Evolutionary conservation across 2,797 vertebrate species (phyloP).

Genomic region (Percopsis omiscomaycus): DNA sequence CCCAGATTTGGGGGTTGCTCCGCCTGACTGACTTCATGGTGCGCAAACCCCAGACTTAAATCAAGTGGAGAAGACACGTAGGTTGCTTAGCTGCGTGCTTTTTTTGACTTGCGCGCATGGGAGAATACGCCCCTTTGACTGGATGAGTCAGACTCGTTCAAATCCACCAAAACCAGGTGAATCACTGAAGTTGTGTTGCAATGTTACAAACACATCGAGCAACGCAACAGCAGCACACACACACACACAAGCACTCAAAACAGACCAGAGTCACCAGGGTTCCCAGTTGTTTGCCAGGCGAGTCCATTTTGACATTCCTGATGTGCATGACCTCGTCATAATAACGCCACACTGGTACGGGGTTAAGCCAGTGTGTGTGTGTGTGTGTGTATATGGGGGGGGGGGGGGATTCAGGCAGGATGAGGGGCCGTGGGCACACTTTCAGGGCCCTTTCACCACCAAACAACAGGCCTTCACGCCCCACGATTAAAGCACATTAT

Average conservation of each 20-base stretch:
- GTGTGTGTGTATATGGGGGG: conserved; percentile 12
- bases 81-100: not conserved
- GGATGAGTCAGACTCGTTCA: too few relatives aligned
- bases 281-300: conserved; percentile 33
- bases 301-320: conserved; percentile 42
- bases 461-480: conserved; percentile 22
- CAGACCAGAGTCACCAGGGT: not conserved
- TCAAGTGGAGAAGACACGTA: not conserved
- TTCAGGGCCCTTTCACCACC: conserved; percentile 26
- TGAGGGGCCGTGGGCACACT: conserved; percentile 22
- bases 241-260: not conserved
- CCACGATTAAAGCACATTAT: conserved; percentile 24
- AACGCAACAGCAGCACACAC: too few relatives aligned
- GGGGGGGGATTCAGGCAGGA: not conserved
- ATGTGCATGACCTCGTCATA: conserved; percentile 20
- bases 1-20: too few relatives aligned
- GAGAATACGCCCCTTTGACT: not conserved
- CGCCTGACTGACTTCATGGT: not conserved
- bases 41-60: too few relatives aligned
- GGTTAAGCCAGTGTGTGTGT: not conserved
- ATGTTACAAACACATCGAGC: too few relatives aligned
- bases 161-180: not conserved
- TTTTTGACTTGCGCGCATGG: not conserved
- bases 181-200: not conserved
- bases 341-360: conserved; percentile 33